phyloP scores from a whole-genome alignment of 2,113 vertebrate genomes.

The Trachemys scripta region DNA sequence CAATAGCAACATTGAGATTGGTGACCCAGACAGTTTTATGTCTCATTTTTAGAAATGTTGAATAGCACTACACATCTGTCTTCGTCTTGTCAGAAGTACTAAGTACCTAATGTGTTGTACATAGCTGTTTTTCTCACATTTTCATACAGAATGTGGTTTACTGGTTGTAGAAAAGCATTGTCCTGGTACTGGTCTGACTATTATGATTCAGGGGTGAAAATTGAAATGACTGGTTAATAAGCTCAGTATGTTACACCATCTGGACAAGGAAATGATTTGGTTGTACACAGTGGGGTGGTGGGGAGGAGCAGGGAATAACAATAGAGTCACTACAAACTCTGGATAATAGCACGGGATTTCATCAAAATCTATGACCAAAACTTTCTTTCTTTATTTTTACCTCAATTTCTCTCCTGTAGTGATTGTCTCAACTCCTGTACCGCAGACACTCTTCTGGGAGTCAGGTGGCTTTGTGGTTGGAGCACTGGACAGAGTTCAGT shows the following conservation, averaged over 20 bases:
- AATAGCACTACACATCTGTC: neutral
- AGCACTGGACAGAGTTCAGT: neutral
- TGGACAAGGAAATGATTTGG: fast-evolving
- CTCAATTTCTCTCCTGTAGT: neutral
- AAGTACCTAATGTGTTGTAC: neutral
- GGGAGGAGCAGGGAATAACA: neutral
- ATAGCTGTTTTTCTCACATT: neutral
- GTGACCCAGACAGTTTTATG: conserved; percentile 27
- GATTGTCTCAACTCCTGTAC: neutral
- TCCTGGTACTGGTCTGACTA: fast-evolving
- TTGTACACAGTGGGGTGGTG: neutral
- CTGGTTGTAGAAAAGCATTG: fast-evolving
- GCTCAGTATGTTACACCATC: neutral
- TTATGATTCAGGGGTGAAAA: neutral
- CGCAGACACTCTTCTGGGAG: fast-evolving
- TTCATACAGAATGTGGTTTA: neutral
- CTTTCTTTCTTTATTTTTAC: neutral
- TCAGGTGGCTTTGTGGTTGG: neutral
- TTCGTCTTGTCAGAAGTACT: neutral
- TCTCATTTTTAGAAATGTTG: neutral
- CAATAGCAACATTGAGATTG: conserved; percentile 4
- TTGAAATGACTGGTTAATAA: neutral
- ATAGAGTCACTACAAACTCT: neutral
- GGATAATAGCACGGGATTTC: neutral
- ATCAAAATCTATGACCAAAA: neutral